Evolutionary conservation across 92 coral and sea anemone genomes (phyloP), one percentile per base, ranked within the genome.

Genomic region (Phenganax marumi): DNA sequence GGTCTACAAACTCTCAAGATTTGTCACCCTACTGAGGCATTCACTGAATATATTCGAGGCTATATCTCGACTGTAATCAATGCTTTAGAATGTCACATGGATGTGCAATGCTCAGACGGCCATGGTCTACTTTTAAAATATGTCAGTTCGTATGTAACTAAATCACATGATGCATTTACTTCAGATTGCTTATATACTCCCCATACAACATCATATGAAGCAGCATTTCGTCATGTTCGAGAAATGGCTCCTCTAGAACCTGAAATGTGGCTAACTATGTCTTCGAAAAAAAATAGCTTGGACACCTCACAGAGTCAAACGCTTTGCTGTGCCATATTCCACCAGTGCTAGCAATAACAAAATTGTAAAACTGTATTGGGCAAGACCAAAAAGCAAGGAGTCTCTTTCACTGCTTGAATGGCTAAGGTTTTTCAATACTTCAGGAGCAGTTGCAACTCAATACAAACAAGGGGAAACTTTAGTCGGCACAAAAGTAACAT

Each of bases 51-150:
- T 26, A 39, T 90, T 13, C 47, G 90, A 6, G 90, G 84, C 1
- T 90, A 90, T 52, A 25, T 90, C 12, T 39, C 79, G 25, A 85
- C 87, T 8, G 11, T 81, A 8, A 14, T 87, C 7, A 84, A 69
- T 2, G 23, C 87, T 0, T 23, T 89, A 18, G 70, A 46, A 0
- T 89, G 93, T 47, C 43, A 82, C 0, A 88, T 81, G 81, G 91
- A 90, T 50, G 84, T 90, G 0, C 89, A 90, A 33, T 14, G 25
- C 52, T 64, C 91, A 6, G 89, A 88, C 50, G n/a, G n/a, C n/a
- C n/a, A n/a, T n/a, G n/a, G n/a, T n/a, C n/a, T n/a, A n/a, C n/a
- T n/a, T n/a, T n/a, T n/a, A n/a, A n/a, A n/a, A n/a, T n/a, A n/a
- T n/a, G n/a, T n/a, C n/a, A n/a, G n/a, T n/a, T n/a, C n/a, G n/a